These are phyloP conservation scores for Samia ricini DNA, from an alignment of 1,140 invertebrate genomes.

Conservation along the genomic window DNA sequence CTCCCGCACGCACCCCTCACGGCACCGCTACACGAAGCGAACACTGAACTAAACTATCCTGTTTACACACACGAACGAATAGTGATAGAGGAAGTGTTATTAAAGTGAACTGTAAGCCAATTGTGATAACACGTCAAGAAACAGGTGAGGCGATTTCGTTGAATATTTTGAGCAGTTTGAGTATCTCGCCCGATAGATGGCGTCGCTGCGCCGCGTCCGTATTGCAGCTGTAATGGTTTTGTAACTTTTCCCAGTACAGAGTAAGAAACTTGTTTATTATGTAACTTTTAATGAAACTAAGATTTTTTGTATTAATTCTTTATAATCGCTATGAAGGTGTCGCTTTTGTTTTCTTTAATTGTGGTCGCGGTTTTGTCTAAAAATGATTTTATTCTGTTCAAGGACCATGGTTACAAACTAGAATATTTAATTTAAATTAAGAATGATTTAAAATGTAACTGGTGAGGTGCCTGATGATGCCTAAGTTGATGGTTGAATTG, in stretches of 20 bases:
- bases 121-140: not conserved
- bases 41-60: not conserved
- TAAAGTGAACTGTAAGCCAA: not conserved
- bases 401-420: no score
- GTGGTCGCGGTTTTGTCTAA: no score
- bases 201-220: constrained; percentile 46
- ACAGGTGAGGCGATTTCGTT: not conserved
- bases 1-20: constrained; percentile 28
- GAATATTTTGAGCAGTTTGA: not conserved
- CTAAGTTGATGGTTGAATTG: no score
- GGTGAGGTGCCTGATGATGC: no score
- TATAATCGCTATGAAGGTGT: no score
- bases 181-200: constrained; percentile 39
- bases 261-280: constrained; percentile 43
- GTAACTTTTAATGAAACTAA: constrained; percentile 26
- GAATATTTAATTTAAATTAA: no score
- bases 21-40: not conserved
- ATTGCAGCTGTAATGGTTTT: constrained; percentile 57
- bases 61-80: not conserved
- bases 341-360: no score
- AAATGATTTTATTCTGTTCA: no score
- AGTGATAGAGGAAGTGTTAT: not conserved
- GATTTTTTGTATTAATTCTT: no score
- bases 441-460: no score
- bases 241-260: constrained; percentile 32